Evolutionary conservation across 2,888 invertebrate genomes (phyloP).

Genomic region (Hydropsyche betteni): DNA sequence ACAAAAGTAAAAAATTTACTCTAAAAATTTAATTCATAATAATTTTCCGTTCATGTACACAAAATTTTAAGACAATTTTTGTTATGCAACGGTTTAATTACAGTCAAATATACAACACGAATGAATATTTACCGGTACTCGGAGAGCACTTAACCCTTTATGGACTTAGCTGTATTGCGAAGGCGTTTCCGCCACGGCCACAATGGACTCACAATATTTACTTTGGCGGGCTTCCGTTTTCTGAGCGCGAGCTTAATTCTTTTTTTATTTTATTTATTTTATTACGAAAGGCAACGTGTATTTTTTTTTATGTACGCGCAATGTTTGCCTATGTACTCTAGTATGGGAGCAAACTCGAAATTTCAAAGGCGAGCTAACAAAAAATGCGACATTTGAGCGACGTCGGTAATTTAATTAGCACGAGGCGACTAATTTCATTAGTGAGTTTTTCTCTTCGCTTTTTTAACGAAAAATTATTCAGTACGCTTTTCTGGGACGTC

Average conservation of each 20-base stretch:
- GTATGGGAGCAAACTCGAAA: background rate
- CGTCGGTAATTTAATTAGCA: slow-evolving; percentile 20
- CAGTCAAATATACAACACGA: slow-evolving; percentile 11
- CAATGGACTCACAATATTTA: background rate
- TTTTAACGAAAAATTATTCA: slow-evolving; percentile 4
- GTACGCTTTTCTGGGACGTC: background rate
- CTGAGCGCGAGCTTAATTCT: background rate
- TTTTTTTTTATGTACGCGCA: background rate
- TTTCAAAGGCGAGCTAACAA: slow-evolving; percentile 2
- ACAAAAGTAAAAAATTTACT: too few species aligned
- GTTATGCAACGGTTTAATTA: slow-evolving; percentile 10
- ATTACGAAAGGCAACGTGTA: background rate
- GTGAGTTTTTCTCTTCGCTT: slow-evolving; percentile 21
- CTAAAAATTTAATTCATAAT: too few species aligned
- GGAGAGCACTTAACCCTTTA: background rate
- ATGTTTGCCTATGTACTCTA: background rate
- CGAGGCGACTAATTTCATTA: slow-evolving; percentile 14
- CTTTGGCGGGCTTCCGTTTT: background rate
- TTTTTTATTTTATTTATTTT: background rate
- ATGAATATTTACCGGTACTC: slow-evolving; percentile 32
- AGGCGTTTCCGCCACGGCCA: background rate
- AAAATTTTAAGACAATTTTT: too few species aligned
- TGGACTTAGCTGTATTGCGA: background rate
- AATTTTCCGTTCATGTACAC: too few species aligned
- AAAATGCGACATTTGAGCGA: slow-evolving; percentile 15